Evolutionary conservation across 2,888 invertebrate genomes (phyloP).

Genomic region (Tupiocoris notatus): DNA sequence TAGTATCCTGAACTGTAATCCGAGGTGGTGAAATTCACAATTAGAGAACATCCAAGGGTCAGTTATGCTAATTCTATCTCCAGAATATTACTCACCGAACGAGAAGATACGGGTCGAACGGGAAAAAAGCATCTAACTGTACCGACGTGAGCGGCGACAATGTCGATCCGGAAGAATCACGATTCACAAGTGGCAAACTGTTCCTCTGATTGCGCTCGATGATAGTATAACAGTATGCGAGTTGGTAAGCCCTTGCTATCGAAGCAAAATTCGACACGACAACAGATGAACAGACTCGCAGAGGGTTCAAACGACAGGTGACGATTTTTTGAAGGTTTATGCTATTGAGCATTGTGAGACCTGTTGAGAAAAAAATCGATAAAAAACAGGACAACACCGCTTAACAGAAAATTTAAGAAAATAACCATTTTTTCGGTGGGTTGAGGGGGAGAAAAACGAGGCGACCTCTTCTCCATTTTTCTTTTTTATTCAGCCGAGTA

Average conservation of each 20-base stretch:
- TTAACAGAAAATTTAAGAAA: too few relatives aligned
- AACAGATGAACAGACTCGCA: slow-evolving; percentile 74
- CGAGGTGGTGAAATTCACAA: too few relatives aligned
- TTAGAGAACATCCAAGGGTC: too few relatives aligned
- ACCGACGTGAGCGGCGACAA: slow-evolving; percentile 53
- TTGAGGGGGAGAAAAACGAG: too few relatives aligned
- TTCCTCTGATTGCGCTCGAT: slow-evolving; percentile 78
- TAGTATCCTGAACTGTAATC: too few relatives aligned
- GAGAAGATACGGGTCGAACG: slow-evolving; percentile 84
- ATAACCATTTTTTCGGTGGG: too few relatives aligned
- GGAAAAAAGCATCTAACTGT: slow-evolving; percentile 73
- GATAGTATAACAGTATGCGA: slow-evolving; percentile 88
- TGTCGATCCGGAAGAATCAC: slow-evolving; percentile 55
- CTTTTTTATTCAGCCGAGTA: too few relatives aligned
- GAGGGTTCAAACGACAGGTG: slow-evolving; percentile 82
- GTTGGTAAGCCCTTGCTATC: slow-evolving; percentile 77
- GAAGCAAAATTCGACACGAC: slow-evolving; percentile 79
- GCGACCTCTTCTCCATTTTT: too few relatives aligned
- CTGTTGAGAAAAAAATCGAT: too few relatives aligned
- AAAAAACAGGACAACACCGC: too few relatives aligned
- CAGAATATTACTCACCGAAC: slow-evolving; percentile 58
- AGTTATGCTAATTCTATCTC: too few relatives aligned
- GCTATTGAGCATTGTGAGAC: slow-evolving; percentile 73
- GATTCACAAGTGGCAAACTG: slow-evolving; percentile 60
- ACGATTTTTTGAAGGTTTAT: slow-evolving; percentile 84